Conservation (phyloP, 2,797 vertebrate species). For the Moxostoma hubbsi region DNA sequence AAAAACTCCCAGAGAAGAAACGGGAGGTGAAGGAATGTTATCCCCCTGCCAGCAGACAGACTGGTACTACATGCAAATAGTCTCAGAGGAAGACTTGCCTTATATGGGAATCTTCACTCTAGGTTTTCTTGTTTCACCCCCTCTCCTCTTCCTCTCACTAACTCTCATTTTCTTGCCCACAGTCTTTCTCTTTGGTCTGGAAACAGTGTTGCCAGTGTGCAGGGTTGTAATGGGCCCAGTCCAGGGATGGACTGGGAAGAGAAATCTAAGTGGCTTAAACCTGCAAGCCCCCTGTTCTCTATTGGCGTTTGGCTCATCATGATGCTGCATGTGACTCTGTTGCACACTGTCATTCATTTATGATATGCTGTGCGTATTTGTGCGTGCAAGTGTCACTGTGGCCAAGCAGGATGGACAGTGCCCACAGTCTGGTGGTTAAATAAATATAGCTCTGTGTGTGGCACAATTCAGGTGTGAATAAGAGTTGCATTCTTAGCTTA, state of each 20-base stretch:
- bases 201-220: conserved; percentile 28
- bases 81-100: conserved; percentile 87
- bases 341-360: conserved; percentile 37
- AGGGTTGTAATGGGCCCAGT: conserved; percentile 61
- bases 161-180: conserved; percentile 30
- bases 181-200: conserved; percentile 42
- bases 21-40: conserved; percentile 86
- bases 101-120: conserved; percentile 86
- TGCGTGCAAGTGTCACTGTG: conserved; percentile 46
- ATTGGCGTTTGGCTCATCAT: too few relatives aligned
- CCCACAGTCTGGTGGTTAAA: conserved; percentile 65
- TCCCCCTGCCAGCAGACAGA: conserved; percentile 86
- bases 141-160: conserved; percentile 23
- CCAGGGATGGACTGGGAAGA: too few relatives aligned
- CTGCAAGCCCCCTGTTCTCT: too few relatives aligned
- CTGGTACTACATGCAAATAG: conserved; percentile 81
- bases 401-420: conserved; percentile 57
- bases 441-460: conserved; percentile 71
- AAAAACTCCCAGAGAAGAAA: conserved; percentile 88
- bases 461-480: conserved; percentile 57
- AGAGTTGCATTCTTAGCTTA: conserved; percentile 7
- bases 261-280: too few relatives aligned
- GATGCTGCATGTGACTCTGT: too few relatives aligned
- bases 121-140: conserved; percentile 58
- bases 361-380: conserved; percentile 26